A percentile compares a stretch with the other conserved stretches of the same genome.
Evolutionary conservation across 2,113 vertebrate species (phyloP).

Genomic region (Oncorhynchus mykiss): DNA sequence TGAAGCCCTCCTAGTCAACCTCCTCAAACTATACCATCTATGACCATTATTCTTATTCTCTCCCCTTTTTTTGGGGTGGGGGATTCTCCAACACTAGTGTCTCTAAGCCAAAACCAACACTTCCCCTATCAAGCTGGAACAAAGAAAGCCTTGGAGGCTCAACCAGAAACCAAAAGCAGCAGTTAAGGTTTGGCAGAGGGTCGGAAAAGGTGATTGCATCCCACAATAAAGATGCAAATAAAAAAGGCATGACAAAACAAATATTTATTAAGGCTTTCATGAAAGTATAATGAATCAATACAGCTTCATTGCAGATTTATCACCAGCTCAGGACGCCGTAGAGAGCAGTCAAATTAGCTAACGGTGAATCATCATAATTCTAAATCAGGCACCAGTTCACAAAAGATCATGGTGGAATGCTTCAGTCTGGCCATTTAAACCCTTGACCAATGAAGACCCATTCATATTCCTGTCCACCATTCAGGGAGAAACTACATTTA

Average conservation of each 20-base stretch:
- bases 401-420: neutral
- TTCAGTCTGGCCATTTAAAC: neutral
- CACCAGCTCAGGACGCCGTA: neutral
- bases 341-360: neutral
- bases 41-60: neutral
- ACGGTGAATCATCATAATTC: neutral
- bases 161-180: conserved; percentile 5
- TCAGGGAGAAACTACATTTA: neutral
- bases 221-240: neutral
- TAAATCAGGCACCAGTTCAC: neutral
- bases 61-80: neutral
- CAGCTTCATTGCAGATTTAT: neutral
- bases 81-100: neutral
- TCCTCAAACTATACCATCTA: neutral
- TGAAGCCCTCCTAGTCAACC: too few species aligned
- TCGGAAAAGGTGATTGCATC: neutral
- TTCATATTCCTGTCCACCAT: neutral
- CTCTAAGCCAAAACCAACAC: conserved; percentile 9
- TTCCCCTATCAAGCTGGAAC: conserved; percentile 23
- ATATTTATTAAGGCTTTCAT: neutral
- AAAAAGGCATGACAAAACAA: neutral
- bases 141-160: conserved; percentile 15
- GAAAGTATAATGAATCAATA: neutral
- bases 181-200: neutral
- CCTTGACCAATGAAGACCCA: neutral